Base-by-base conservation (phyloP, 2,888 invertebrate genomes). In the Drosophila sordidapex region DNA sequence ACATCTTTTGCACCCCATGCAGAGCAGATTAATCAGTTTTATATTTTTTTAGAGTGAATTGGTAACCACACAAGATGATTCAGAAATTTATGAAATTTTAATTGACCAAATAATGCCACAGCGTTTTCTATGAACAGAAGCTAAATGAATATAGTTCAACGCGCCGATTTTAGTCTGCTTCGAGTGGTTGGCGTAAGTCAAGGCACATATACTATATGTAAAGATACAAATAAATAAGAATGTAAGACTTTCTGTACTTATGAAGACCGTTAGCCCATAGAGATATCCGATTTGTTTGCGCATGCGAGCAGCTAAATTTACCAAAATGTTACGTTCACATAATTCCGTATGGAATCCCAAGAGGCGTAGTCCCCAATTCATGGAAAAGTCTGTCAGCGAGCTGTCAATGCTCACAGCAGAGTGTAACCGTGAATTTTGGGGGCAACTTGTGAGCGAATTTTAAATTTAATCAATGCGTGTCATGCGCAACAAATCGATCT, bases 381-480 rank as follows among this genome's bases (percentile, higher is more conserved):
- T 7, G 15, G n/a, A 51, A 53, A 43, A 49, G 1, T n/a, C 57
- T 21, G 25, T 48, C 7, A 31, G 58, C 2, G 53, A 70, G 5
- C 74, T 87, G 5, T 13, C 25, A 5, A 29, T n/a, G 5, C 25
- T 90, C 0, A 74, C 74, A 27, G 36, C 49, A 5, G 62, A 77
- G 6, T 40, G 59, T 2, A 91, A 89, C 36, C 15, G 1, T 1
- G 29, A 25, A 15, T 40, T 40, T 85, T 8, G 36, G 38, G 0
- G 21, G 38, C 1, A 48, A 65, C 4, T 54, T 88, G 0, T 60
- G 21, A 21, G 46, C 4, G 87, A 2, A 65, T 90, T 49, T 40
- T 80, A 3, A 91, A 90, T 70, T 63, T 88, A n/a, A 70, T 91
- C 6, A 69, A 70, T 0, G 29, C 58, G 7, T 91, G 91, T 91